Conservation (phyloP, 2,888 invertebrate species). For the Amaurobius ferox region DNA sequence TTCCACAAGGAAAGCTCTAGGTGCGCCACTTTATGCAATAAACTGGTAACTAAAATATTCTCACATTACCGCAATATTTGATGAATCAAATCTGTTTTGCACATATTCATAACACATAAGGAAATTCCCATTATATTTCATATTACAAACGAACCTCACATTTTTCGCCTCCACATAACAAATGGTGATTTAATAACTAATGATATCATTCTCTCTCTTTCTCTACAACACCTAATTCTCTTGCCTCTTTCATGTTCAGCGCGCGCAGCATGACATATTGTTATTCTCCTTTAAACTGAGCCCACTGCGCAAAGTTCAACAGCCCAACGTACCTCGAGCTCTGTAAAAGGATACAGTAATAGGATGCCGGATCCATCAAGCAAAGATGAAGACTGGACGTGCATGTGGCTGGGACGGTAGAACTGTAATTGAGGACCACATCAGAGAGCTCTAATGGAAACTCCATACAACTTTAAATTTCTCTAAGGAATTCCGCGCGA, state of each 20-base stretch:
- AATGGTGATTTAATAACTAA: no score
- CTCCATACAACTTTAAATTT: conserved; percentile 43
- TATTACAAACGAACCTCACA: no score
- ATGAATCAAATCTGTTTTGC: no score
- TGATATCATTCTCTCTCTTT: no score
- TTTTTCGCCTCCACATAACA: no score
- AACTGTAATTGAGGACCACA: conserved; percentile 31
- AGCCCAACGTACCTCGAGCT: neutral
- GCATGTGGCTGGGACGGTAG: neutral
- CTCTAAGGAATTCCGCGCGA: conserved; percentile 33
- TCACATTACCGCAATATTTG: no score
- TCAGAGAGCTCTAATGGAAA: conserved; percentile 48
- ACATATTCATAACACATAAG: no score
- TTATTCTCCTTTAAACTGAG: conserved; percentile 9
- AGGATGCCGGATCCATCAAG: conserved; percentile 58
- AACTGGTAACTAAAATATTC: no score
- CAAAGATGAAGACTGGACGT: neutral
- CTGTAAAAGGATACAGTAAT: conserved; percentile 56
- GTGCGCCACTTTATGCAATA: no score
- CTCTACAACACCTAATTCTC: no score
- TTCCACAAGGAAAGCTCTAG: no score
- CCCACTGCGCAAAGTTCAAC: conserved; percentile 40
- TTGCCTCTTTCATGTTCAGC: neutral
- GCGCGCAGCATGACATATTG: neutral
- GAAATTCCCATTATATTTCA: no score